phyloP scores from a whole-genome alignment of 2,888 invertebrate species.

The Dolichomitus sp. region DNA sequence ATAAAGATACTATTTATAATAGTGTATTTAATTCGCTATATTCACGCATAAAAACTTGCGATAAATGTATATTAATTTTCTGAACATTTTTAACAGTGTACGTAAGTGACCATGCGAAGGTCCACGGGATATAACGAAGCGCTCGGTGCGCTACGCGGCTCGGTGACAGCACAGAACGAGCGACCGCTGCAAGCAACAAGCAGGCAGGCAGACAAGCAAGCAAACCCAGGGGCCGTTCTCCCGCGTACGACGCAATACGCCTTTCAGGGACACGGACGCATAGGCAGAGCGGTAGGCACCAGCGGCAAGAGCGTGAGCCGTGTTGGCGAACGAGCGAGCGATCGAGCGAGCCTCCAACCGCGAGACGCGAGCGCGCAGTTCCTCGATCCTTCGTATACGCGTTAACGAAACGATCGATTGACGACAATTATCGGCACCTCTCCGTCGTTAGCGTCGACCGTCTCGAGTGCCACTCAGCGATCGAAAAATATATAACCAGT shows the following conservation, averaged over 20 bases:
- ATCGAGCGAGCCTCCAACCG: slow-evolving; percentile 29
- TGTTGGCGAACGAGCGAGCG: slow-evolving; percentile 30
- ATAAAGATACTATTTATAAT: no score
- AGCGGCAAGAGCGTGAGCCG: slow-evolving; percentile 25
- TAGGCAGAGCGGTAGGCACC: slow-evolving; percentile 26
- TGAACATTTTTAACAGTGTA: neutral
- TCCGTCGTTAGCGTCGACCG: slow-evolving; percentile 19
- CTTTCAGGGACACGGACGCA: slow-evolving; percentile 66
- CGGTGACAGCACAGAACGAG: slow-evolving; percentile 23
- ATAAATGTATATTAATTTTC: no score
- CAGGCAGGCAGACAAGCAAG: neutral
- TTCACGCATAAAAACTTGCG: no score
- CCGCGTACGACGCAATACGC: slow-evolving; percentile 67
- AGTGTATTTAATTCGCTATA: no score
- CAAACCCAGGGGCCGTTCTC: slow-evolving; percentile 39
- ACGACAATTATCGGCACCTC: slow-evolving; percentile 61
- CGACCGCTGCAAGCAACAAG: slow-evolving; percentile 9
- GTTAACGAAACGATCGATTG: slow-evolving; percentile 56
- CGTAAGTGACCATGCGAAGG: slow-evolving; percentile 27
- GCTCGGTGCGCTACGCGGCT: slow-evolving; percentile 3
- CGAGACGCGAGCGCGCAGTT: slow-evolving; percentile 50
- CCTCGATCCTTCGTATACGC: slow-evolving; percentile 53
- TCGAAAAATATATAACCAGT: slow-evolving; percentile 34
- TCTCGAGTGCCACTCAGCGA: slow-evolving; percentile 1
- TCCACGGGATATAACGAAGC: slow-evolving; percentile 31